Evolutionary conservation across 2,797 vertebrate genomes (phyloP), one percentile per base, ranked within the genome.

Genomic region (Nyctalus aviator): DNA sequence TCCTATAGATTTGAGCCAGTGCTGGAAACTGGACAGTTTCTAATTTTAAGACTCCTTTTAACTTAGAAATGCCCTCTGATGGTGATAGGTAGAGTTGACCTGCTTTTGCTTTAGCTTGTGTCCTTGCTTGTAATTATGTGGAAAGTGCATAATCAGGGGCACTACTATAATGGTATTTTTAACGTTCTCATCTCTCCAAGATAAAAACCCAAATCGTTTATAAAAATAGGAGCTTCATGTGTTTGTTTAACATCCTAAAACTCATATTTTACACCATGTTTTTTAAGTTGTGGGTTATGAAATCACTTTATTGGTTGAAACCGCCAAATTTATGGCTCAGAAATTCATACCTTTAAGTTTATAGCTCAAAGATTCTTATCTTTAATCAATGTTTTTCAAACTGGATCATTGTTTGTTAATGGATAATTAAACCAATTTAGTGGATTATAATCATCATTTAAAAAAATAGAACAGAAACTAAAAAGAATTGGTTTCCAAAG

Each of bases 61-160:
- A 25, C 41, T 78, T 84, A 44, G 75, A 46, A 83, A 2, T 88
- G 91, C 90, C 94, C 90, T 87, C 95, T 97, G 85, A 77, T 97
- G 94, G 81, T 84, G 4, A 88, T 87, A 18, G 55, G 44, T 66
- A 69, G 41, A 84, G 23, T 50, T 93, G 69, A 78, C 68, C 82
- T 71, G 15, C 44, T 85, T 96, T 93, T 73, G 71, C n/a, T 79
- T 14, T 21, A 37, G 57, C 8, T 23, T 81, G 14, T n/a, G 32
- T 57, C 55, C 44, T 95, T 55, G 23, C 12, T 72, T 94, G 1
- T 21, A 72, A 53, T 37, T 91, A 48, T 32, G 37, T 85, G 68
- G 68, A 89, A 94, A 89, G 32, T 84, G 4, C 14, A 0, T 69
- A 32, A 82, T 81, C 62, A 94, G 62, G 93, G 73, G 69, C n/a